Percentiles rank a stretch among this genome's conserved stretches.
Conservation (phyloP, 2,797 vertebrate genomes). For the Melanotaenia parkinsoni region DNA sequence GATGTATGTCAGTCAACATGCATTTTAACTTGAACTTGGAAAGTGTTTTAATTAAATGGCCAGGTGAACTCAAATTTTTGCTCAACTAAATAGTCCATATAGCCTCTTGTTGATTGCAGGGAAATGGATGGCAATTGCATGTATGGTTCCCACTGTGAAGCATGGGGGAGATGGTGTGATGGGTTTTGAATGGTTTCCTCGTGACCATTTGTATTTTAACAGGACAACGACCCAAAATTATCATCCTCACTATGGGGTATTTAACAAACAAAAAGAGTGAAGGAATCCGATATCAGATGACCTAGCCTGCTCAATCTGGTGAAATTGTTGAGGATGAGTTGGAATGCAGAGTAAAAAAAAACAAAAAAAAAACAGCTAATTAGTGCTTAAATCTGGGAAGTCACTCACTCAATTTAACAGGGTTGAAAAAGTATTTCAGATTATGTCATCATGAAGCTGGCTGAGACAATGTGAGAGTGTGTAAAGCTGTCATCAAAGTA, state of each 20-base stretch:
- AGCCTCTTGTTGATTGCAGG: background rate
- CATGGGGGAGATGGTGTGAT: conserved; percentile 1
- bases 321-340: background rate
- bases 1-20: too few relatives aligned
- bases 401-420: background rate
- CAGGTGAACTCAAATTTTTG: too few relatives aligned
- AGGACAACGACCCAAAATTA: background rate
- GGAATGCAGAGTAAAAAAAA: background rate
- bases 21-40: too few relatives aligned
- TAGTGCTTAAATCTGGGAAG: background rate
- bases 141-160: background rate
- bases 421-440: background rate
- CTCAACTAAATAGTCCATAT: too few relatives aligned
- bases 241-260: background rate
- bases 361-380: background rate
- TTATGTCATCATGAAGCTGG: background rate
- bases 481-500: background rate
- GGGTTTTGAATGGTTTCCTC: background rate
- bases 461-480: background rate
- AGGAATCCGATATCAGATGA: background rate
- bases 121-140: background rate
- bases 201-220: background rate
- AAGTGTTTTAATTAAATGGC: too few relatives aligned
- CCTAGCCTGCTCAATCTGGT: background rate
- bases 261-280: background rate